Conservation (phyloP, 1,140 invertebrate genomes). For the Scaptomyza hsui region DNA sequence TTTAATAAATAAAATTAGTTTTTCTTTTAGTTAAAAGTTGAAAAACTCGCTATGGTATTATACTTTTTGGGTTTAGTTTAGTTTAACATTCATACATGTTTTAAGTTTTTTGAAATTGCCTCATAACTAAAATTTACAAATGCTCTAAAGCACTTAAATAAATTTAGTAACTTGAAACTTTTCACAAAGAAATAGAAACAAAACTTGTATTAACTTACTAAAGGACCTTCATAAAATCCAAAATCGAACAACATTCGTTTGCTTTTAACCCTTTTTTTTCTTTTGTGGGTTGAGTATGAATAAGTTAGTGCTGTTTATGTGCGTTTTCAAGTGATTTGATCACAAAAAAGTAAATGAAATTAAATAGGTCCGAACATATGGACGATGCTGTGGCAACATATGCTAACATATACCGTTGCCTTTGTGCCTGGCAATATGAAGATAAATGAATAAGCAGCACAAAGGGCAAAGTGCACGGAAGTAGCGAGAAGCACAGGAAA, state of each 20-base stretch:
- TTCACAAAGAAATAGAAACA: not conserved
- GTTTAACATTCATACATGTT: too few relatives aligned
- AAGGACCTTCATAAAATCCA: too few relatives aligned
- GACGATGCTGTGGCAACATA: constrained; percentile 51
- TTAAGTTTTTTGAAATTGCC: too few relatives aligned
- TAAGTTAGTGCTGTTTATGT: not conserved
- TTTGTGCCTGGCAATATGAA: constrained; percentile 41
- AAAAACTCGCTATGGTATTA: too few relatives aligned
- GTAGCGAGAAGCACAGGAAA: constrained; percentile 44
- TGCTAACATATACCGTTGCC: constrained; percentile 39
- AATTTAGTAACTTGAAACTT: too few relatives aligned
- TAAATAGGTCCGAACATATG: constrained; percentile 50
- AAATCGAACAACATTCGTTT: too few relatives aligned
- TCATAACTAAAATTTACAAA: too few relatives aligned
- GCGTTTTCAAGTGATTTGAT: constrained; percentile 2
- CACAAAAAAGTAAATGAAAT: not conserved
- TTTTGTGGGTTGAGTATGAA: not conserved
- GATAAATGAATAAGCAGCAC: constrained; percentile 54
- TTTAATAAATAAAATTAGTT: too few relatives aligned
- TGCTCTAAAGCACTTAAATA: too few relatives aligned
- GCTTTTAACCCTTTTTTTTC: not conserved
- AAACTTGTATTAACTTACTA: not conserved
- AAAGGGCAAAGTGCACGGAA: constrained; percentile 52
- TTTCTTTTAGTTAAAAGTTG: too few relatives aligned
- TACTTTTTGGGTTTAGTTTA: too few relatives aligned